phyloP scores from a whole-genome alignment of 2,113 vertebrate genomes.

The Neofelis nebulosa region DNA sequence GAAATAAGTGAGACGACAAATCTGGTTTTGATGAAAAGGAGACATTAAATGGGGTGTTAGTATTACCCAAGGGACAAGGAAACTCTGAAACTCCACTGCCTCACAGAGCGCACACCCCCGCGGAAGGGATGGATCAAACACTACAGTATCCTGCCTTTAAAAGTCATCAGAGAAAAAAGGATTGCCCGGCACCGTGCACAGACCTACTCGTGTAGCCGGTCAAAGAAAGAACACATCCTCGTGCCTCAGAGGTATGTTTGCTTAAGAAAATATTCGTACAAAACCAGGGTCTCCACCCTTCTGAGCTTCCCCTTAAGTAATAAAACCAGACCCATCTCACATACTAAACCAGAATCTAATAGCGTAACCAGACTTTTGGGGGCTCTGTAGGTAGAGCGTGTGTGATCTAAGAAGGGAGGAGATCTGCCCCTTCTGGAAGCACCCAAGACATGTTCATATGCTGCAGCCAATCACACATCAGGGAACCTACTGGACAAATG shows the following conservation, averaged over 20 bases:
- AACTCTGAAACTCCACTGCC: slow-evolving; percentile 35
- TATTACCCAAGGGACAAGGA: slow-evolving; percentile 56
- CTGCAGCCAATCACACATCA: neutral
- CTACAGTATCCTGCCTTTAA: neutral
- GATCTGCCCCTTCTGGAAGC: neutral
- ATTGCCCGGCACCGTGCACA: neutral
- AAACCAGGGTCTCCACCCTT: neutral
- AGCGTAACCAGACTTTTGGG: neutral
- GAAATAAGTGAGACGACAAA: slow-evolving; percentile 70
- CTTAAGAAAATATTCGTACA: neutral
- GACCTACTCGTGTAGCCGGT: neutral
- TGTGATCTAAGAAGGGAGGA: neutral
- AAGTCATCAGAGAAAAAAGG: neutral
- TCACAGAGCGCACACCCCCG: neutral
- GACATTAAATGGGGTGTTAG: slow-evolving; percentile 64
- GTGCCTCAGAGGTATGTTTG: neutral
- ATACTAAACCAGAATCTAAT: neutral
- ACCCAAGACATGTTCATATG: neutral
- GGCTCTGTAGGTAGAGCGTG: neutral
- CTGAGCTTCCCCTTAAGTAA: neutral
- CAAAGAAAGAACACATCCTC: neutral
- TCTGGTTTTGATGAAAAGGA: slow-evolving; percentile 74
- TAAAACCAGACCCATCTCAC: neutral
- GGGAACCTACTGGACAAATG: neutral
- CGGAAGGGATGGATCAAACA: neutral